Base-by-base conservation (phyloP, 2,797 vertebrate genomes). In the Prunella strophiata region DNA sequence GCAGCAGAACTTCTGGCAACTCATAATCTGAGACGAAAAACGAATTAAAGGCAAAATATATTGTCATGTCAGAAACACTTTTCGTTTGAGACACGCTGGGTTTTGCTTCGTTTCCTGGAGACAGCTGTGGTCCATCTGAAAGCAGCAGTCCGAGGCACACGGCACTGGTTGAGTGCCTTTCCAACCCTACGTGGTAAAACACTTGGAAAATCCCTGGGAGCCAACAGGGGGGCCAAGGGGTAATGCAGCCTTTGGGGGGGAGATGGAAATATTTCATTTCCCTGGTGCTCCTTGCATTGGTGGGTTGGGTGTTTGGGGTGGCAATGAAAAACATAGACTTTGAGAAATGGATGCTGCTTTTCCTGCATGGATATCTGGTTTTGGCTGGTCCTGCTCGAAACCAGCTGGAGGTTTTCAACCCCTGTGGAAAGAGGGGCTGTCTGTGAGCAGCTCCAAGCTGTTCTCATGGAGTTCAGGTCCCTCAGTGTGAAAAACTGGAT, bases 1-100 rank as follows among this genome's bases (percentile, higher is more conserved):
- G 65, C 6, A 0, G 85, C 92, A 91, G 57, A 92, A 78, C 87
- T 93, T 83, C 38, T 95, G 94, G 92, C 95, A 96, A 62, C 79
- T 63, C 50, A 80, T 55, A 82, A 88, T 88, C 57, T 47, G 58
- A 71, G 79, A 66, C 11, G 81, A 94, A 93, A 94, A 95, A 78
- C 0, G 17, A 88, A 94, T 79, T 82, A 79, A 91, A 91, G 65
- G 68, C 50, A 16, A 68, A 94, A 81, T 89, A 38, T 22, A 62
- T 32, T 62, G 73, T 73, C 42, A 29, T 32, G 87, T 83, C 82
- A 94, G 93, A 76, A 88, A 65, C 40, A 23, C 54, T 84, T 78
- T 34, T 93, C 8, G 2, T 45, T 76, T 9, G 29, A 89, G 65
- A 42, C 27, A 26, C 0, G 2, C 66, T 61, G 58, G 7, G 48